phyloP scores from a whole-genome alignment of 2,113 vertebrate genomes.

The Corythornis vintsioides region DNA sequence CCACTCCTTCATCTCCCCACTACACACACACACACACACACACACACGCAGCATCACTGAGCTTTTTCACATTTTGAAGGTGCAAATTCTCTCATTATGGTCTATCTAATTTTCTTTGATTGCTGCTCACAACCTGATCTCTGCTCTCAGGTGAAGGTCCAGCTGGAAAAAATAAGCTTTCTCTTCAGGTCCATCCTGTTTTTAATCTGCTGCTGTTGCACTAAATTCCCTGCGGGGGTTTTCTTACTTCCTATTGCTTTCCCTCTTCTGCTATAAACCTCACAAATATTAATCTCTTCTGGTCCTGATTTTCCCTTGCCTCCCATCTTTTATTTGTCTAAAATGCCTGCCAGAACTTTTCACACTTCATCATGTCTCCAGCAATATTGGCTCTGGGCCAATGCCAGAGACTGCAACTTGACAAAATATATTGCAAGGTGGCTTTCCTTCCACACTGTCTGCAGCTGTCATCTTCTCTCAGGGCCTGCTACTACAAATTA shows the following conservation, averaged over 20 bases:
- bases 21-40: neutral
- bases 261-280: slow-evolving; percentile 74
- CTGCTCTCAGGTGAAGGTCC: slow-evolving; percentile 59
- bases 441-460: slow-evolving; percentile 63
- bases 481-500: slow-evolving; percentile 64
- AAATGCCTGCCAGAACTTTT: slow-evolving; percentile 78
- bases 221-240: slow-evolving; percentile 52
- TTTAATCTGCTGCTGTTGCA: slow-evolving; percentile 73
- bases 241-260: slow-evolving; percentile 78
- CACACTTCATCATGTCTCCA: slow-evolving; percentile 81
- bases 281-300: slow-evolving; percentile 78
- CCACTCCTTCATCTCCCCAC: neutral
- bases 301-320: slow-evolving; percentile 69
- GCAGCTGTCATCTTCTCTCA: slow-evolving; percentile 71
- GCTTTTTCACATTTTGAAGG: neutral
- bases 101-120: slow-evolving; percentile 59
- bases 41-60: neutral
- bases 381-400: slow-evolving; percentile 71
- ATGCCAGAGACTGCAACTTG: slow-evolving; percentile 70
- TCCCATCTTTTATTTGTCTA: slow-evolving; percentile 72
- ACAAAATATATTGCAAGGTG: slow-evolving; percentile 75
- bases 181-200: slow-evolving; percentile 71
- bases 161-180: slow-evolving; percentile 78
- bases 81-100: slow-evolving; percentile 56
- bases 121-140: slow-evolving; percentile 50